Conservation (phyloP, 2,113 vertebrate species). For the Sitta europaea region DNA sequence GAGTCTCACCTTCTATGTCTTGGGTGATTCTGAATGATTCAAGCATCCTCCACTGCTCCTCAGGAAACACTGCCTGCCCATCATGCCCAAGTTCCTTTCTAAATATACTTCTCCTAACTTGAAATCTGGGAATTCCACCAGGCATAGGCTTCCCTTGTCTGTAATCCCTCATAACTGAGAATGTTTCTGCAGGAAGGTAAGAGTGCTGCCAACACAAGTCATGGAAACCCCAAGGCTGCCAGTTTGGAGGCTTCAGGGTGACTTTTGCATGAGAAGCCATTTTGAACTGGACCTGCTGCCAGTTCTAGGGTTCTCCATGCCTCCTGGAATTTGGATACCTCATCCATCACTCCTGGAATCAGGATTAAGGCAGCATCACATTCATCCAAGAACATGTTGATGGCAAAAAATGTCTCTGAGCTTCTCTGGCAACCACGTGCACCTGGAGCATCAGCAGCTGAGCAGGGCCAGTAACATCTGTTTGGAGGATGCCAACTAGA, state of each 20-base stretch:
- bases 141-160: neutral
- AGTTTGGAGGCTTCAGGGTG: neutral
- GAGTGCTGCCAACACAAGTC: neutral
- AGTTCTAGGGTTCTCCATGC: neutral
- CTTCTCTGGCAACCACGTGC: neutral
- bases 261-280: neutral
- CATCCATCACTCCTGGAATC: neutral
- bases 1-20: accelerated
- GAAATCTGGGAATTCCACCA: neutral
- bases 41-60: neutral
- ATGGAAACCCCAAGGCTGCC: neutral
- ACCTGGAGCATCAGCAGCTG: neutral
- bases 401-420: neutral
- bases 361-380: neutral
- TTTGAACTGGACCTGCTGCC: neutral
- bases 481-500: neutral
- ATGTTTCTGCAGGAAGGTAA: neutral
- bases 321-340: neutral
- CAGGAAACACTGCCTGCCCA: neutral
- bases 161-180: neutral
- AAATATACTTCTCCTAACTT: neutral
- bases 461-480: neutral
- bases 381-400: neutral
- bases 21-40: neutral
- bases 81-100: neutral